Evolutionary conservation across 1,140 invertebrate species (phyloP).

Genomic region (Hylaeus volcanicus): DNA sequence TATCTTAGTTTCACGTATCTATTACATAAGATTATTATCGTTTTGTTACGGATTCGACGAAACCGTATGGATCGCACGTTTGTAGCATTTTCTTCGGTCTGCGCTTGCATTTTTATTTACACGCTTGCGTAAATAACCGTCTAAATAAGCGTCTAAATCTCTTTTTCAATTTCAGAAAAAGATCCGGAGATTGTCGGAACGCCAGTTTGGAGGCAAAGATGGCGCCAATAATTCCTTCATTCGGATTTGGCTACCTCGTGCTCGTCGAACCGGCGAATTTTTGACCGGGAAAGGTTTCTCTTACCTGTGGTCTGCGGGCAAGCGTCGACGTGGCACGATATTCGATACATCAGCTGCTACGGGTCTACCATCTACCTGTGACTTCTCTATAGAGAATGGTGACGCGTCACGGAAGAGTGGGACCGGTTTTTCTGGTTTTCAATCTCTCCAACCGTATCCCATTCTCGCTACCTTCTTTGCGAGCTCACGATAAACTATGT

Average conservation of each 20-base stretch:
- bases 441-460: slow-evolving; percentile 56
- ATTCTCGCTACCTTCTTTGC: slow-evolving; percentile 51
- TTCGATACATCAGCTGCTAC: slow-evolving; percentile 66
- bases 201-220: too few relatives aligned
- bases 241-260: slow-evolving; percentile 5
- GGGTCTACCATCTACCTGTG: slow-evolving; percentile 49
- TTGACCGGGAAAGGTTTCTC: slow-evolving; percentile 60
- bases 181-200: neutral
- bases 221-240: neutral
- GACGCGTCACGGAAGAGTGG: slow-evolving; percentile 40
- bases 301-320: slow-evolving; percentile 60
- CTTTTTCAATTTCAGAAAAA: neutral
- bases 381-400: slow-evolving; percentile 48
- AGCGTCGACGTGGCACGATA: slow-evolving; percentile 64
- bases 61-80: too few relatives aligned
- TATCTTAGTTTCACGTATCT: neutral
- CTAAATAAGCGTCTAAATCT: too few relatives aligned
- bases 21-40: neutral
- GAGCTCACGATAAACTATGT: slow-evolving; percentile 29
- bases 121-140: too few relatives aligned
- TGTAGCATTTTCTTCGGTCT: too few relatives aligned
- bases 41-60: neutral
- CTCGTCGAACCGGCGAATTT: slow-evolving; percentile 43
- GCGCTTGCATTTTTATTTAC: too few relatives aligned
- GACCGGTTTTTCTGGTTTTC: slow-evolving; percentile 78